These are phyloP conservation scores for Probosciger aterrimus DNA, from an alignment of 2,113 vertebrate species.

Conservation along the genomic window DNA sequence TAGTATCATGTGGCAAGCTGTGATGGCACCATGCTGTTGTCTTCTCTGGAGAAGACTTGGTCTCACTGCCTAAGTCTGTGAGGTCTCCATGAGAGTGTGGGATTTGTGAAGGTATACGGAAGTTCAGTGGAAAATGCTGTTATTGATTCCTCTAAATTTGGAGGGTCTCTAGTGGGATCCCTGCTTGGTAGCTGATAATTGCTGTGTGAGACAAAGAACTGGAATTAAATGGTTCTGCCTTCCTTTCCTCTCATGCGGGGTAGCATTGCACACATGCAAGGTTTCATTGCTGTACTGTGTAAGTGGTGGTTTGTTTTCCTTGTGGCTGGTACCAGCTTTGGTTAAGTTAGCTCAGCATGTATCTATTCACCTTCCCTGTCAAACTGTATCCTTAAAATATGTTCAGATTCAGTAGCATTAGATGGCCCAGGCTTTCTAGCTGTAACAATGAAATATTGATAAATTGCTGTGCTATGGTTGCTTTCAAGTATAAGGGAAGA, in stretches of 20 bases:
- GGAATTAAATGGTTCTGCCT: neutral
- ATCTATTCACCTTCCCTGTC: neutral
- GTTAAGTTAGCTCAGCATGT: neutral
- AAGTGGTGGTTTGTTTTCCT: neutral
- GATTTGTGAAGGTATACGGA: neutral
- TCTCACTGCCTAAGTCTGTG: neutral
- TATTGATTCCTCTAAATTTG: neutral
- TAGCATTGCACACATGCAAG: fast-evolving
- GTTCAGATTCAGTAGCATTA: neutral
- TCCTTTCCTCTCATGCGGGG: neutral
- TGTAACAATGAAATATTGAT: slow-evolving; percentile 13
- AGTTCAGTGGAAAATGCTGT: neutral
- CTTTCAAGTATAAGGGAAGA: neutral
- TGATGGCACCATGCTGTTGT: neutral
- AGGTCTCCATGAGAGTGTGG: fast-evolving
- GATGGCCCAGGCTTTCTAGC: neutral
- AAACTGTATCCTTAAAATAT: neutral
- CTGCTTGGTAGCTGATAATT: neutral
- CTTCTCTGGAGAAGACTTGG: neutral
- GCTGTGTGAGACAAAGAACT: neutral
- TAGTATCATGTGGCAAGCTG: neutral
- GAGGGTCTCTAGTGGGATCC: neutral
- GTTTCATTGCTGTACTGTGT: neutral
- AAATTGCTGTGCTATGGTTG: neutral
- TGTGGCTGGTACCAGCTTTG: neutral